Percentiles rank a stretch among this genome's conserved stretches.
These are phyloP conservation scores for Lipophrys pholis DNA, from an alignment of 2,113 vertebrate species.

Conservation along the genomic window DNA sequence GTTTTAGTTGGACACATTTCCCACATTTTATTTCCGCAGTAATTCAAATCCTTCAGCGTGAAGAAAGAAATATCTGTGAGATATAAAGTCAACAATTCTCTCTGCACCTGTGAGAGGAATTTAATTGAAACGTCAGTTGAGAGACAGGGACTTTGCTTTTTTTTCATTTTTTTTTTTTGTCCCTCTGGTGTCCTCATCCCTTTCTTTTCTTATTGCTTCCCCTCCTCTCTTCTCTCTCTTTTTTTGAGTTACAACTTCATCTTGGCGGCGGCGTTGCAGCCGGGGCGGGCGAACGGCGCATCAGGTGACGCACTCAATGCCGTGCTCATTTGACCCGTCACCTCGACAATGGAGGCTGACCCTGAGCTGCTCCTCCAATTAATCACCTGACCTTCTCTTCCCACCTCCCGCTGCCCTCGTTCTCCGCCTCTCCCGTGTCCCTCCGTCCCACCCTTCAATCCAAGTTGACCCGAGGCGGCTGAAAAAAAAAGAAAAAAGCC, in stretches of 20 bases:
- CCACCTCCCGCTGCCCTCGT: conserved; percentile 18
- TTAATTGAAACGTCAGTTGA: conserved; percentile 79
- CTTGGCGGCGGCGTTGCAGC: conserved; percentile 25
- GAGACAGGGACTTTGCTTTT: conserved; percentile 51
- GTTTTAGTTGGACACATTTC: conserved; percentile 34
- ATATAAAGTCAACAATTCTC: conserved; percentile 71
- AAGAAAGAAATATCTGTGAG: conserved; percentile 47
- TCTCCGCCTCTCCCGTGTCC: neutral
- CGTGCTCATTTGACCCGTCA: conserved; percentile 74
- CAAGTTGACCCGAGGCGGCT: conserved; percentile 25
- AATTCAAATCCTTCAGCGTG: conserved; percentile 55
- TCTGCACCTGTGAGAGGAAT: conserved; percentile 64
- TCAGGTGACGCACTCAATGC: conserved; percentile 68
- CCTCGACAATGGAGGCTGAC: conserved; percentile 71
- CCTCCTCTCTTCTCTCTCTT: conserved; percentile 1
- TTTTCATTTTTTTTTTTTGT: conserved; percentile 42
- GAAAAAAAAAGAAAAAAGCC: neutral
- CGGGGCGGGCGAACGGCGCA: conserved; percentile 64
- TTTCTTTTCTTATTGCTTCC: neutral
- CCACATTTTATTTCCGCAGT: conserved; percentile 40
- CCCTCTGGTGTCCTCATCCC: conserved; percentile 42
- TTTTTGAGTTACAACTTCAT: conserved; percentile 71
- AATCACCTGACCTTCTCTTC: conserved; percentile 73
- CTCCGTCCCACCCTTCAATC: conserved; percentile 19
- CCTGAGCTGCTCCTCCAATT: conserved; percentile 73